Conservation (phyloP, 2,113 vertebrate species). For the Rousettus leschenaultii region DNA sequence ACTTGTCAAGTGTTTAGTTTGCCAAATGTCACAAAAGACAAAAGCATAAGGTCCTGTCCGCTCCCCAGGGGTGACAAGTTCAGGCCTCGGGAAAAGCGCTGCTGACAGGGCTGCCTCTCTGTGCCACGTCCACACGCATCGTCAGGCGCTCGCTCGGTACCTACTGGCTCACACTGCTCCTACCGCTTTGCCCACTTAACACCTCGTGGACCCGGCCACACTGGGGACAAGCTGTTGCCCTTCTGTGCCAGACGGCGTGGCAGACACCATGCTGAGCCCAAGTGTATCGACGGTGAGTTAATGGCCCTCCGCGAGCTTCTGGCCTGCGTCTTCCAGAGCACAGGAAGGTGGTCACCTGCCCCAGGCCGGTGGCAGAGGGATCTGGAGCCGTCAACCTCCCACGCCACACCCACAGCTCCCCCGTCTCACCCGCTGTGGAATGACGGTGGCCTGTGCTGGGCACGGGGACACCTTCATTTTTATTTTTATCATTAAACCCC, state of each 20-base stretch:
- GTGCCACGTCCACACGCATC: fast-evolving
- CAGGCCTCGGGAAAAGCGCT: not conserved
- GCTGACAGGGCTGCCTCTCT: not conserved
- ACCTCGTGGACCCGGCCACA: not conserved
- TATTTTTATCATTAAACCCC: not conserved
- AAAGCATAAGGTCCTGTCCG: not conserved
- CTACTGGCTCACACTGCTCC: fast-evolving
- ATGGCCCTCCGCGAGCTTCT: not conserved
- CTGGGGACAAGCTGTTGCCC: fast-evolving
- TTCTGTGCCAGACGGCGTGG: no score
- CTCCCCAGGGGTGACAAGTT: not conserved
- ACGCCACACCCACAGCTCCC: fast-evolving
- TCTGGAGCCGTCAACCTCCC: no score
- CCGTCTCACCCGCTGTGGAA: fast-evolving
- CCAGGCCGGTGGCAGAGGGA: not conserved
- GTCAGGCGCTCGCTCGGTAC: no score
- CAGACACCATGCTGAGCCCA: not conserved
- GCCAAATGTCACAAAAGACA: not conserved
- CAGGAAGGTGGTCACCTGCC: not conserved
- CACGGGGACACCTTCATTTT: no score
- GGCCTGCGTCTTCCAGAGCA: not conserved
- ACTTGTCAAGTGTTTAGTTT: not conserved
- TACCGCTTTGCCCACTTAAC: not conserved
- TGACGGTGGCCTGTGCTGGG: not conserved
- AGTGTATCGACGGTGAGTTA: no score